Conservation (phyloP, 2,888 invertebrate species). For the Andrena camellia region DNA sequence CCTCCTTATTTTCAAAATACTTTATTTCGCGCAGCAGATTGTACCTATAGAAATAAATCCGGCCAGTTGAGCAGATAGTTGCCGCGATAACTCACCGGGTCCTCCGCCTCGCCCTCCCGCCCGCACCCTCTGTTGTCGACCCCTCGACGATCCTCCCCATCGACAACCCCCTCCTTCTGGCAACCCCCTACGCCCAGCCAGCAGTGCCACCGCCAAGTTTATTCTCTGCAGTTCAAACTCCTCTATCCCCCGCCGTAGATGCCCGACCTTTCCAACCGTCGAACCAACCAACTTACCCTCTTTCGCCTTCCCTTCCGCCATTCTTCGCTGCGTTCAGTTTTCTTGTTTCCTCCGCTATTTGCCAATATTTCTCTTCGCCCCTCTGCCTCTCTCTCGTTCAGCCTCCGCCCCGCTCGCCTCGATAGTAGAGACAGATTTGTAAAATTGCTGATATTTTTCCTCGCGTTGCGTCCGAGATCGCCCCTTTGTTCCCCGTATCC, state of each 20-base stretch:
- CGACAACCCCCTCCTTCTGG: slow-evolving; percentile 29
- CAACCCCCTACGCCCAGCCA: slow-evolving; percentile 21
- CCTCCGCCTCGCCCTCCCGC: slow-evolving; percentile 49
- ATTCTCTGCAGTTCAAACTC: slow-evolving; percentile 75
- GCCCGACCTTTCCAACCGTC: slow-evolving; percentile 65
- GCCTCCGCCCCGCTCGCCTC: slow-evolving; percentile 1
- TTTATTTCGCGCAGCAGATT: slow-evolving; percentile 82
- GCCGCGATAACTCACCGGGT: slow-evolving; percentile 81
- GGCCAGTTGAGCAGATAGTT: slow-evolving; percentile 81
- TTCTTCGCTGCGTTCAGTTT: slow-evolving; percentile 66
- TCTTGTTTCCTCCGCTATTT: slow-evolving; percentile 76
- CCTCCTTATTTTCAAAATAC: slow-evolving; percentile 79
- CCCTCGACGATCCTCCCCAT: slow-evolving; percentile 43
- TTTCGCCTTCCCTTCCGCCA: slow-evolving; percentile 41
- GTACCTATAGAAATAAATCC: slow-evolving; percentile 84
- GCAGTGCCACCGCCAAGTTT: slow-evolving; percentile 59
- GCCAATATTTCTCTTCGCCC: slow-evolving; percentile 76
- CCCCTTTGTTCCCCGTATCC: slow-evolving; percentile 4
- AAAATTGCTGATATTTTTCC: slow-evolving; percentile 76
- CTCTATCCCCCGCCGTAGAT: slow-evolving; percentile 64
- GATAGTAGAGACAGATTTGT: slow-evolving; percentile 74
- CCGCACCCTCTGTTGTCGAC: slow-evolving; percentile 56
- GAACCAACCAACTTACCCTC: slow-evolving; percentile 62
- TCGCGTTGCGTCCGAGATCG: slow-evolving; percentile 69
- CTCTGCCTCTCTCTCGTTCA: background rate